phyloP scores from a whole-genome alignment of 2,113 vertebrate genomes.

The Cygnus buccinator region DNA sequence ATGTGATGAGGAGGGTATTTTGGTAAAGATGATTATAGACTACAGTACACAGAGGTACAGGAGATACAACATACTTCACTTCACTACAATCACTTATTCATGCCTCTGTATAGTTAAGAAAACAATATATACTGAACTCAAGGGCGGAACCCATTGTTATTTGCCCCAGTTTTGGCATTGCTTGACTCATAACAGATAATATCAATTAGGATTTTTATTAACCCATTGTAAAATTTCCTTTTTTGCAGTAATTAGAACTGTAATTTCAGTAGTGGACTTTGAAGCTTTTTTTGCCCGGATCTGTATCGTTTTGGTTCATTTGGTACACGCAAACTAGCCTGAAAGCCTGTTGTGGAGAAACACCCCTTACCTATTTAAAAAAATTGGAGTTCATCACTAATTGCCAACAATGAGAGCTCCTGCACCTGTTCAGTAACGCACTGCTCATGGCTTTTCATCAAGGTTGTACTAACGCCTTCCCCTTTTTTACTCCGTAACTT shows the following conservation, averaged over 20 bases:
- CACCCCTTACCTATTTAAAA: neutral
- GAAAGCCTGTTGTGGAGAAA: neutral
- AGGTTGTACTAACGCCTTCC: neutral
- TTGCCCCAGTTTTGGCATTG: neutral
- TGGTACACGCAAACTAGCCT: neutral
- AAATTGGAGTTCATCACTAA: neutral
- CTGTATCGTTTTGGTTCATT: neutral
- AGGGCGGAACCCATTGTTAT: neutral
- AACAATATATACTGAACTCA: neutral
- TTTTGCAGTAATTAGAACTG: neutral
- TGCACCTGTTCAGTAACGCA: neutral
- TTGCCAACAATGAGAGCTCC: neutral
- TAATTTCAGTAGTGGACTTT: neutral
- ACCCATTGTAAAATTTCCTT: fast-evolving
- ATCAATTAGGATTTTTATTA: neutral
- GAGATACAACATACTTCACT: too few relatives aligned
- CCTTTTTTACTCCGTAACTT: neutral
- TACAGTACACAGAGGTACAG: too few relatives aligned
- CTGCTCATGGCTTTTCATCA: neutral
- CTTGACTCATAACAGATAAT: neutral
- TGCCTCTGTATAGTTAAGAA: neutral
- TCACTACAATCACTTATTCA: neutral
- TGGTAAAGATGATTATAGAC: neutral
- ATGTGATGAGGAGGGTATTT: neutral
- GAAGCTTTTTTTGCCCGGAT: neutral